Conservation (phyloP, 2,113 vertebrate genomes). For the Pica pica region DNA sequence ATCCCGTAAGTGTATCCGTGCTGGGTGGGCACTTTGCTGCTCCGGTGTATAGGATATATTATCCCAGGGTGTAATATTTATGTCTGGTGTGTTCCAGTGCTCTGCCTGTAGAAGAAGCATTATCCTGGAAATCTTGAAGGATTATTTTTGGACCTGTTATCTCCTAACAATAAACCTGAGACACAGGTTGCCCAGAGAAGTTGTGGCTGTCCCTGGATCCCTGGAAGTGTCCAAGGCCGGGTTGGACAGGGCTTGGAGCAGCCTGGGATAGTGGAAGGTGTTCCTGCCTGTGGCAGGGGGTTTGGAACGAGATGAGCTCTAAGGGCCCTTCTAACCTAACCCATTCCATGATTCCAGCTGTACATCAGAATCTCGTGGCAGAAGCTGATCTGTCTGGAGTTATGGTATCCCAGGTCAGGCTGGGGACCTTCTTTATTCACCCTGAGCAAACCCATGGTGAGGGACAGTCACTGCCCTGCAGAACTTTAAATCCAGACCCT, state of each 20-base stretch:
- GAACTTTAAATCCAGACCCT: not conserved
- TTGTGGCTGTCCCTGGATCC: not conserved
- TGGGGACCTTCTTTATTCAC: not conserved
- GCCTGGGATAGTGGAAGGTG: rapidly evolving
- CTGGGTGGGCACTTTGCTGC: not conserved
- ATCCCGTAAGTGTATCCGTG: not conserved
- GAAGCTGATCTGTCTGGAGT: not conserved
- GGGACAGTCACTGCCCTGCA: not conserved
- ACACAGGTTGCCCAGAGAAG: not conserved
- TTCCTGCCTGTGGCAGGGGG: not conserved
- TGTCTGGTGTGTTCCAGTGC: not conserved
- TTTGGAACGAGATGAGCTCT: not conserved
- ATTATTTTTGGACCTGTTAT: not conserved
- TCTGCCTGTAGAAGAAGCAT: not conserved
- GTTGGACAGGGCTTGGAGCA: not conserved
- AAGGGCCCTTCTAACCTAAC: not conserved
- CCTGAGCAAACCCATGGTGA: rapidly evolving
- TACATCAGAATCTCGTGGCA: rapidly evolving
- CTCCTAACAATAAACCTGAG: not conserved
- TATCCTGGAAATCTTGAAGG: not conserved
- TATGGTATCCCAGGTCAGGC: rapidly evolving
- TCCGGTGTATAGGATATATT: rapidly evolving
- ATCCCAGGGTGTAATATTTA: rapidly evolving
- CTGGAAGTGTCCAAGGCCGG: not conserved
- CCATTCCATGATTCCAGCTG: not conserved